Base-by-base conservation (phyloP, 1,140 invertebrate genomes). In the Pogonomyrmex californicus region DNA sequence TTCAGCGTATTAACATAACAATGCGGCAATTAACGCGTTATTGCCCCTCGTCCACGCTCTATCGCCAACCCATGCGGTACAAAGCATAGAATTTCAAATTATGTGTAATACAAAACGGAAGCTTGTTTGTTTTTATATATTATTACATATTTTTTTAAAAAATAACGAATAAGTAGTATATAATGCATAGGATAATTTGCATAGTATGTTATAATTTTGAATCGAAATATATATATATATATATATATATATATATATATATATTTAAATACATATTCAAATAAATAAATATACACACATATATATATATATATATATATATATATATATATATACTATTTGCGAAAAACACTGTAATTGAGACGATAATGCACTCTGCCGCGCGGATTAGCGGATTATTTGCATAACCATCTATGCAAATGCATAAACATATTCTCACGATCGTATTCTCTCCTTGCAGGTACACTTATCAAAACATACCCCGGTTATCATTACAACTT, bases 1-100 rank as follows among this genome's bases (percentile, higher is more conserved):
- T 88, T 86, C 89, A 86, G 60, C 86, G 76, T 90, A 91, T 92
- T 91, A 91, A 91, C 89, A 91, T 92, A 91, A 92, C 91, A 87
- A 89, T 56, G 79, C 78, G 86, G 85, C 86, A 85, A 90, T 90
- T 90, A 89, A 87, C 81, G 44, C 85, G 85, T 89, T 81, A 90
- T 81, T 54, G 60, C 17, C 63, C 14, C 33, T 51, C 36, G 82
- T 85, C 30, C 70, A 60, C 79, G 66, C 54, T 73, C 68, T 60
- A 14, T 49, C 79, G 68, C 51, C 66, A 47, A 82, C 33, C 41
- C 5, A 36, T 6, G 12, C 66, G 10, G 12, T 38, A 47, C 51
- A 3, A 36, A 73, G 3, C 17, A 1, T 12, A 51, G 17, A 4
- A 71, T 63, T 78, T 36, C 5, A 14, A 54, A 73, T 23, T 9